Percentiles rank a stretch among this genome's conserved stretches.
phyloP scores from a whole-genome alignment of 2,797 vertebrate genomes.

The Typhlichthys eigenmanni region DNA sequence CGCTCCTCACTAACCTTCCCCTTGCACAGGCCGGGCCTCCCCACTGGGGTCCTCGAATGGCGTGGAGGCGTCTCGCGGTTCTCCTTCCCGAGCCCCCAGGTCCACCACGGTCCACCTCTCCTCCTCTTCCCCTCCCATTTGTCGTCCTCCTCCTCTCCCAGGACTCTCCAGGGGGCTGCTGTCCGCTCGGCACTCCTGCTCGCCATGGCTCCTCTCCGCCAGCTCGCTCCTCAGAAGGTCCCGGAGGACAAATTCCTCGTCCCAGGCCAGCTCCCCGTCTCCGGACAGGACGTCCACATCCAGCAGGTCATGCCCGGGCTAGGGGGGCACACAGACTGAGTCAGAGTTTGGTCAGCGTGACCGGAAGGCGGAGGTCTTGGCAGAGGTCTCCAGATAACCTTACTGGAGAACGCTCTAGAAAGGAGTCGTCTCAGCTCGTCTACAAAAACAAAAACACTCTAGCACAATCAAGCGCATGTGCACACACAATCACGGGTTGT shows the following conservation, averaged over 20 bases:
- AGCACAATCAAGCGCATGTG: too few relatives aligned
- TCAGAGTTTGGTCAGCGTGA: too few relatives aligned
- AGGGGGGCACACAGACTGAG: too few relatives aligned
- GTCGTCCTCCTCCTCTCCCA: slow-evolving; percentile 44
- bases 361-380: too few relatives aligned
- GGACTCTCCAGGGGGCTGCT: not conserved
- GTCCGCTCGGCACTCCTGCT: slow-evolving; percentile 8
- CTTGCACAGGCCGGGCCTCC: slow-evolving; percentile 21
- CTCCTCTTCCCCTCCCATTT: slow-evolving; percentile 46
- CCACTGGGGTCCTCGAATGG: slow-evolving; percentile 33
- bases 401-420: too few relatives aligned
- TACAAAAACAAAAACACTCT: too few relatives aligned
- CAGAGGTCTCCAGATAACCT: too few relatives aligned
- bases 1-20: slow-evolving; percentile 47
- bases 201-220: slow-evolving; percentile 38
- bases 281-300: slow-evolving; percentile 36
- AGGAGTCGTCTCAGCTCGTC: too few relatives aligned
- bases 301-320: too few relatives aligned
- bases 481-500: too few relatives aligned
- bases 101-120: slow-evolving; percentile 61
- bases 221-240: slow-evolving; percentile 65
- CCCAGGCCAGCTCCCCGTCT: slow-evolving; percentile 69
- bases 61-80: slow-evolving; percentile 54
- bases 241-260: slow-evolving; percentile 72
- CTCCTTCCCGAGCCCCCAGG: slow-evolving; percentile 34